phyloP scores from a whole-genome alignment of 2,113 vertebrate species.

The Pelecanus crispus region DNA sequence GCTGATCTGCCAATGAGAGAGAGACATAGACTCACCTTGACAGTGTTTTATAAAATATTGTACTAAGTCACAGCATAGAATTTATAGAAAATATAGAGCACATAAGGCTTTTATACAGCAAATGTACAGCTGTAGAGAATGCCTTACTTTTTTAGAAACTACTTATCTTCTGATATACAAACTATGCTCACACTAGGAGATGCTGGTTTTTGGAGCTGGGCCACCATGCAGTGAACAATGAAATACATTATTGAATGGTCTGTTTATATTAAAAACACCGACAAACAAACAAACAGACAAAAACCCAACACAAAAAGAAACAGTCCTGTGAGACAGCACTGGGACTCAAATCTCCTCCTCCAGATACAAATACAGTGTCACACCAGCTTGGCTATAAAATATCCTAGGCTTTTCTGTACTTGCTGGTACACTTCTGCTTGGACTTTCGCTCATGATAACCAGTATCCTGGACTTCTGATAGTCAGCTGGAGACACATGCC shows the following conservation, averaged over 20 bases:
- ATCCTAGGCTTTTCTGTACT: background rate
- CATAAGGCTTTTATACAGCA: background rate
- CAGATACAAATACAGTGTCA: background rate
- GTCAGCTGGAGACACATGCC: background rate
- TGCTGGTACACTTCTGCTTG: background rate
- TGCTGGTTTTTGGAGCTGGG: background rate
- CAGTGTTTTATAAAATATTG: background rate
- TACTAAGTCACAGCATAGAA: background rate
- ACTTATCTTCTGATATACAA: background rate
- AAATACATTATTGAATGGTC: background rate
- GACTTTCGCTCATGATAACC: background rate
- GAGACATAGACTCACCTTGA: background rate
- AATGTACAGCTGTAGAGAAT: background rate
- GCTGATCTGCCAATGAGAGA: background rate
- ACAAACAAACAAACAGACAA: background rate
- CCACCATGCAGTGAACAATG: background rate
- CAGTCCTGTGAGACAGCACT: background rate
- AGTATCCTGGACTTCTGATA: background rate
- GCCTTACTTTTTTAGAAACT: background rate
- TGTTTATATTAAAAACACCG: background rate
- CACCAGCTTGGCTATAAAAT: background rate
- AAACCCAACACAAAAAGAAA: background rate
- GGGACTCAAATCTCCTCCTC: background rate
- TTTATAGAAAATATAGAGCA: background rate
- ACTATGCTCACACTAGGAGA: background rate